These are phyloP conservation scores for Heliconius congener DNA, from an alignment of 1,140 invertebrate species.

Conservation along the genomic window DNA sequence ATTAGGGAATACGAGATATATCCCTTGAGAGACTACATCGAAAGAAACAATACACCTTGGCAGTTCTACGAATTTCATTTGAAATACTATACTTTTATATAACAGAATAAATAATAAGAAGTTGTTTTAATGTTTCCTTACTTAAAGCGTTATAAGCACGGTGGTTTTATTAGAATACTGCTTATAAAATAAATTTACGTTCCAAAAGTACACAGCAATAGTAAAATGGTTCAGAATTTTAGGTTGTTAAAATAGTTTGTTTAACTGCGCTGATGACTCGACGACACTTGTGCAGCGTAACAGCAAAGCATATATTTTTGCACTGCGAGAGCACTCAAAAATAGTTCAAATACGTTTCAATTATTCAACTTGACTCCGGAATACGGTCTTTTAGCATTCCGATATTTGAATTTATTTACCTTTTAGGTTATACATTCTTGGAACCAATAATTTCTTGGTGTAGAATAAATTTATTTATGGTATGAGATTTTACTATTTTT, in stretches of 20 bases:
- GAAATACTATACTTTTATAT: not conserved
- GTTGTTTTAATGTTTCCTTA: not conserved
- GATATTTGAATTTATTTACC: slow-evolving; percentile 24
- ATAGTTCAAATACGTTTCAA: slow-evolving; percentile 33
- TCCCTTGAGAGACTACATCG: slow-evolving; percentile 41
- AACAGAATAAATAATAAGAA: not conserved
- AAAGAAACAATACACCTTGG: slow-evolving; percentile 15
- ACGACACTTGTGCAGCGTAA: slow-evolving; percentile 14
- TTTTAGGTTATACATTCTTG: slow-evolving; percentile 2
- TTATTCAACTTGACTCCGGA: slow-evolving; percentile 37
- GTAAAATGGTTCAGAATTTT: not conserved
- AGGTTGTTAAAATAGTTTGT: slow-evolving; percentile 15
- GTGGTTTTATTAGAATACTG: not conserved
- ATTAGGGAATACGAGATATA: slow-evolving; percentile 49
- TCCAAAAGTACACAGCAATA: not conserved
- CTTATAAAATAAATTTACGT: not conserved
- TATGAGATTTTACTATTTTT: not conserved
- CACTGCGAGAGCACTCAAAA: slow-evolving; percentile 33
- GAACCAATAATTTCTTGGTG: not conserved
- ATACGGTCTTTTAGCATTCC: slow-evolving; percentile 32
- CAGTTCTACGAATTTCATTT: slow-evolving; percentile 2
- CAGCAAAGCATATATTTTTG: slow-evolving; percentile 36
- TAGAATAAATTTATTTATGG: not conserved
- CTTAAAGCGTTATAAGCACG: not conserved
- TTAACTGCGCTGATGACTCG: slow-evolving; percentile 10